Conservation (phyloP, 2,797 vertebrate genomes). For the Parauchenoglanis punctatus region DNA sequence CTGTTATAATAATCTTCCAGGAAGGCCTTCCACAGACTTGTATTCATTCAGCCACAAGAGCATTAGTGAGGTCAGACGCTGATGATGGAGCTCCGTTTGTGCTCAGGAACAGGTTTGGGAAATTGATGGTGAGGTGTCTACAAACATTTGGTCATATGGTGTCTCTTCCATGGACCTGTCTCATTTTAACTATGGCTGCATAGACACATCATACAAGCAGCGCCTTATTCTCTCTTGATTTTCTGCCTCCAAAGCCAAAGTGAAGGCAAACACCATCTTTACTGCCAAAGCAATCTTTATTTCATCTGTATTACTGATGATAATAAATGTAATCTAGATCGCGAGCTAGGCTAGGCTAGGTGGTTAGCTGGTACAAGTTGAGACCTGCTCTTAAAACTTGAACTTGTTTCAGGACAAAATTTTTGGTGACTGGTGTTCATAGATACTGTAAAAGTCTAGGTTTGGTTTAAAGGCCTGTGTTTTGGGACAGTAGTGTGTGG, state of each 20-base stretch:
- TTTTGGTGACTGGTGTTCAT: neutral
- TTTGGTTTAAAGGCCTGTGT: neutral
- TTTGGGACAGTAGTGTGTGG: too few relatives aligned
- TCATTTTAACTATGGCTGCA: neutral
- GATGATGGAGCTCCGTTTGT: neutral
- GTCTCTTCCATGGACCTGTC: neutral
- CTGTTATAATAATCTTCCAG: neutral
- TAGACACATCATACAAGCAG: neutral
- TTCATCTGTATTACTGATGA: constrained; percentile 2
- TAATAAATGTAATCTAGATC: neutral
- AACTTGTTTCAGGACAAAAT: neutral
- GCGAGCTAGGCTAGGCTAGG: neutral
- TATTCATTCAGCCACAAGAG: neutral
- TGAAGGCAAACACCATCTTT: neutral
- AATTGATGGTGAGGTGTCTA: neutral
- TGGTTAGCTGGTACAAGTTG: neutral
- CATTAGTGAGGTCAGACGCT: neutral
- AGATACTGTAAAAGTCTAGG: neutral
- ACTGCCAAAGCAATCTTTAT: neutral
- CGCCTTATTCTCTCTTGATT: neutral
- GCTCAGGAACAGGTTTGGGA: neutral
- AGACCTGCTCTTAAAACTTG: neutral
- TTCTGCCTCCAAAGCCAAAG: neutral
- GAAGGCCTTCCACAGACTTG: neutral
- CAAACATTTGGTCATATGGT: neutral